Base-by-base conservation (phyloP, 2,888 invertebrate genomes). In the Dione juno region DNA sequence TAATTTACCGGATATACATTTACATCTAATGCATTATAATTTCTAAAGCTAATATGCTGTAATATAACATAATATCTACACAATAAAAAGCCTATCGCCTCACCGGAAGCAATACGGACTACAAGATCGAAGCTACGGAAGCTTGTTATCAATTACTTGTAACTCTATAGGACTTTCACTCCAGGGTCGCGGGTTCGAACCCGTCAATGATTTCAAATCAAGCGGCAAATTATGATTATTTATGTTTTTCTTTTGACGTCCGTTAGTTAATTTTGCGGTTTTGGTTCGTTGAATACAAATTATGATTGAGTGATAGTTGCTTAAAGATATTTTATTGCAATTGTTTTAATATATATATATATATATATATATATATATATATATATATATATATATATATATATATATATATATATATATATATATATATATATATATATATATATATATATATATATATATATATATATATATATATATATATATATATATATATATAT, bases 171-270 rank as follows among this genome's bases (percentile, higher is more conserved):
- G 16, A 45, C 88, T 88, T 88, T 88, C 88, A 81, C 88, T 79
- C 81, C 69, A 73, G 79, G 81, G 87, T 88, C 85, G 80, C 77
- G 80, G 82, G 88, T 85, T 87, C 87, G 86, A 82, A 83, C 78
- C 81, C 81, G 82, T 72, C 74, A 65, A 76, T 74, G 75, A 72
- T 76, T 76, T 77, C 80, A 79, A 79, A 75, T 77, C 80, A 77
- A 71, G 76, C 78, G 79, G 77, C 76, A 77, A 80, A 81, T 81
- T 79, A 77, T 75, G 48, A 53, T 59, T 59, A 52, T 63, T 67
- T 41, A 28, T 61, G 21, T 63, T 16, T 63, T 16, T 53, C 41
- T 68, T 59, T 58, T 19, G 67, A 59, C 59, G 58, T 43, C 45
- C 21, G 16, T 19, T 40, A 35, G 40, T 67, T 67, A 21, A 40